These are phyloP conservation scores for Unio pictorum DNA, from an alignment of 2,888 invertebrate species.

Conservation along the genomic window DNA sequence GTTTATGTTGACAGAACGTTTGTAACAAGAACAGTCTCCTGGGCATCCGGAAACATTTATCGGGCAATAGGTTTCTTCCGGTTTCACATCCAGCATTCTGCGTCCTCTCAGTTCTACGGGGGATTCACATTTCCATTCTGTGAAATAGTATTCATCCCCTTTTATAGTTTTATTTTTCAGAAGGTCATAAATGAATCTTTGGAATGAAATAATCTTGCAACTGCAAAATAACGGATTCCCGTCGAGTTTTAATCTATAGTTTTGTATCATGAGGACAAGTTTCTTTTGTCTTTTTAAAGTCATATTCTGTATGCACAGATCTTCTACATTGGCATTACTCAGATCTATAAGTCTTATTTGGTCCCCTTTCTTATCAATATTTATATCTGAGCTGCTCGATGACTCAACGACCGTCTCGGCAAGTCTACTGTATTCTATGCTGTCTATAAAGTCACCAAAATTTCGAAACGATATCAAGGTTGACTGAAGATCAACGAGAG, in stretches of 20 bases:
- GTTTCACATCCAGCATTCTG: conserved; percentile 10
- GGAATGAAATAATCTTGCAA: conserved; percentile 14
- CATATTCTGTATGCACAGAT: neutral
- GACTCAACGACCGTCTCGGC: conserved; percentile 11
- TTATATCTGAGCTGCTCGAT: conserved; percentile 10
- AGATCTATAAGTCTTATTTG: conserved; percentile 14
- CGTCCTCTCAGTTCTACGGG: conserved; percentile 17
- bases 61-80: conserved; percentile 23
- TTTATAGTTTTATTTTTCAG: neutral
- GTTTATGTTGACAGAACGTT: conserved; percentile 8
- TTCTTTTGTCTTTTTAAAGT: neutral
- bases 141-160: conserved; percentile 19
- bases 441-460: conserved; percentile 9
- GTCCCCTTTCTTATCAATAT: conserved; percentile 6
- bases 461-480: conserved; percentile 14
- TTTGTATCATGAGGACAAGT: conserved; percentile 6
- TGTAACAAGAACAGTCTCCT: conserved; percentile 15
- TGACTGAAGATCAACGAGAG: conserved; percentile 7
- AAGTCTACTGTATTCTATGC: conserved; percentile 7
- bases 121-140: conserved; percentile 17
- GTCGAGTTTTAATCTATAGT: conserved; percentile 16
- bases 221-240: conserved; percentile 13
- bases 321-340: conserved; percentile 1
- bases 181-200: neutral
- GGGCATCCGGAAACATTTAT: conserved; percentile 13